These are phyloP conservation scores for Mya arenaria DNA, from an alignment of 1,140 invertebrate species.

Conservation along the genomic window DNA sequence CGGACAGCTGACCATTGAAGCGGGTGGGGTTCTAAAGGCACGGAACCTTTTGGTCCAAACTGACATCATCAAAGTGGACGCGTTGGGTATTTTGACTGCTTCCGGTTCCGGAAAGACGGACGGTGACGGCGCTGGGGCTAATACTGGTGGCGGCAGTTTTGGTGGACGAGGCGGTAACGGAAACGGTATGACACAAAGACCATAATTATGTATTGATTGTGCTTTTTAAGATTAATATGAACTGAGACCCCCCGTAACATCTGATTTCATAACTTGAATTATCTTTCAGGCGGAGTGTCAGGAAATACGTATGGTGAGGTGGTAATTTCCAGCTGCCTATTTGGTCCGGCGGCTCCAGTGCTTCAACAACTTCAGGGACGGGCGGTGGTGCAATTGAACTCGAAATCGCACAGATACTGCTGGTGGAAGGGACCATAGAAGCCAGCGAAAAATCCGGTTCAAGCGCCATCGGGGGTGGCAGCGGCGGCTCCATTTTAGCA, in stretches of 20 bases:
- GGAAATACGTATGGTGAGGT: constrained; percentile 68
- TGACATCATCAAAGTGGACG: constrained; percentile 66
- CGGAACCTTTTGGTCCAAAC: constrained; percentile 60
- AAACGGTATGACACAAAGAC: no score
- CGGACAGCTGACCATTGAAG: constrained; percentile 63
- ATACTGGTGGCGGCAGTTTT: constrained; percentile 59
- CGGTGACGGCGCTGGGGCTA: constrained; percentile 57
- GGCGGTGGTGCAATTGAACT: constrained; percentile 68
- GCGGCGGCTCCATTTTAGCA: constrained; percentile 68
- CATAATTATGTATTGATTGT: no score
- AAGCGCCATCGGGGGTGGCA: constrained; percentile 59
- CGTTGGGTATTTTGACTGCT: constrained; percentile 52
- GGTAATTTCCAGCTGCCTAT: constrained; percentile 51
- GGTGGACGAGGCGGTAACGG: constrained; percentile 59
- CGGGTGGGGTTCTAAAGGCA: constrained; percentile 60
- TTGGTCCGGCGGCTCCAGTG: constrained; percentile 65
- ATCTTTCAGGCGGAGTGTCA: constrained; percentile 49
- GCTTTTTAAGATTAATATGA: background rate
- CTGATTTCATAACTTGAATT: no score
- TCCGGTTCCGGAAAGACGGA: constrained; percentile 57
- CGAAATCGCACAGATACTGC: constrained; percentile 49
- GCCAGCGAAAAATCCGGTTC: constrained; percentile 62
- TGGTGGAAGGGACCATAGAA: constrained; percentile 67
- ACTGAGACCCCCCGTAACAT: background rate
- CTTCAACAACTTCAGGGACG: constrained; percentile 56